Percentiles rank a stretch among this genome's conserved stretches.
Evolutionary conservation across 2,888 invertebrate genomes (phyloP).

Genomic region (Diadromus collaris): DNA sequence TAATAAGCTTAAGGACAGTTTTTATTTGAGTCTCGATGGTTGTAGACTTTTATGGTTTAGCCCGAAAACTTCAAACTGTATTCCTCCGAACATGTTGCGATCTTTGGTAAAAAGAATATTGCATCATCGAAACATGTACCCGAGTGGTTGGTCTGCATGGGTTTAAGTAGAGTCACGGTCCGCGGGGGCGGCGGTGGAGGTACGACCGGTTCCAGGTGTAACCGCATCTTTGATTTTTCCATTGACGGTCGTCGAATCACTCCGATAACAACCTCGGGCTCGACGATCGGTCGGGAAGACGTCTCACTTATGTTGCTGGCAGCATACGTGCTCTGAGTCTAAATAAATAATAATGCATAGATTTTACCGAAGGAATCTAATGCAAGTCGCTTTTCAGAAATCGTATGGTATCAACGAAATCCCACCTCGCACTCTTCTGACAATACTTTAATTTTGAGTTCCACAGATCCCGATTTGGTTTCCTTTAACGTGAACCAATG

Average conservation of each 20-base stretch:
- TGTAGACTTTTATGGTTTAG: no score
- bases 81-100: no score
- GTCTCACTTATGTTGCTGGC: slow-evolving; percentile 73
- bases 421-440: slow-evolving; percentile 77
- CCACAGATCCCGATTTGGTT: slow-evolving; percentile 80
- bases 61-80: no score
- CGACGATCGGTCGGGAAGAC: slow-evolving; percentile 65
- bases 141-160: slow-evolving; percentile 68
- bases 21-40: no score
- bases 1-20: no score
- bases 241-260: slow-evolving; percentile 74
- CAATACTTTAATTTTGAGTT: slow-evolving; percentile 79
- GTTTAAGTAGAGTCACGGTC: slow-evolving; percentile 76
- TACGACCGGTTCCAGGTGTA: slow-evolving; percentile 73
- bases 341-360: slow-evolving; percentile 10
- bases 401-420: not conserved
- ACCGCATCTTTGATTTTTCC: slow-evolving; percentile 75
- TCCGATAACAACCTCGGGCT: slow-evolving; percentile 64
- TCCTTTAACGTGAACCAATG: slow-evolving; percentile 80
- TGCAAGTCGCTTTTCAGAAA: not conserved
- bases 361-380: not conserved
- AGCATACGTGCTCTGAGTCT: slow-evolving; percentile 76
- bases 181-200: slow-evolving; percentile 77
- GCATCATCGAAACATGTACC: slow-evolving; percentile 60
- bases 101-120: no score